phyloP scores from a whole-genome alignment of 2,888 invertebrate species.

The Camponotus fellah region DNA sequence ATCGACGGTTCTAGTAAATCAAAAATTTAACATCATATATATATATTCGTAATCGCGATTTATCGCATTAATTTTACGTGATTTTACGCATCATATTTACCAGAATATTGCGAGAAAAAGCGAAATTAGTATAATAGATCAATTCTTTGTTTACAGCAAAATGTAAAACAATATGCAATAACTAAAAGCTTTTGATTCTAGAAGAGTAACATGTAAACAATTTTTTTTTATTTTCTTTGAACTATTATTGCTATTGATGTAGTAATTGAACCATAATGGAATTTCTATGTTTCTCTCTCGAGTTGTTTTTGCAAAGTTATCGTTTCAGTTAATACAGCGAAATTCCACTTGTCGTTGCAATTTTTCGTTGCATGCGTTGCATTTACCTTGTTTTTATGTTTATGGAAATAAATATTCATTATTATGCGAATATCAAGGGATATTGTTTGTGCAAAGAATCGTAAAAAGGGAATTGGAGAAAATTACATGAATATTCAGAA shows the following conservation, averaged over 20 bases:
- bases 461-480: background rate
- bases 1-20: conserved; percentile 5
- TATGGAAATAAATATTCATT: conserved; percentile 27
- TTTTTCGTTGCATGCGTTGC: conserved; percentile 20
- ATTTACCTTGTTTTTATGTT: conserved; percentile 17
- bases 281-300: background rate
- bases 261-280: conserved; percentile 17
- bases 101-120: background rate
- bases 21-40: conserved; percentile 1
- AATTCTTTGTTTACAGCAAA: background rate
- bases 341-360: background rate
- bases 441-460: background rate
- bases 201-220: background rate
- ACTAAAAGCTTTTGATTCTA: background rate
- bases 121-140: background rate
- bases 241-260: background rate
- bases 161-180: background rate
- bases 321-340: background rate
- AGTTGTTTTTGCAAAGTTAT: background rate
- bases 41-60: background rate
- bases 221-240: conserved; percentile 5
- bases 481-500: background rate
- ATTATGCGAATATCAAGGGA: background rate
- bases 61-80: background rate
- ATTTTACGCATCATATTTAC: background rate